Evolutionary conservation across 2,113 vertebrate species (phyloP).

Genomic region (Phrynosoma blainvillii): DNA sequence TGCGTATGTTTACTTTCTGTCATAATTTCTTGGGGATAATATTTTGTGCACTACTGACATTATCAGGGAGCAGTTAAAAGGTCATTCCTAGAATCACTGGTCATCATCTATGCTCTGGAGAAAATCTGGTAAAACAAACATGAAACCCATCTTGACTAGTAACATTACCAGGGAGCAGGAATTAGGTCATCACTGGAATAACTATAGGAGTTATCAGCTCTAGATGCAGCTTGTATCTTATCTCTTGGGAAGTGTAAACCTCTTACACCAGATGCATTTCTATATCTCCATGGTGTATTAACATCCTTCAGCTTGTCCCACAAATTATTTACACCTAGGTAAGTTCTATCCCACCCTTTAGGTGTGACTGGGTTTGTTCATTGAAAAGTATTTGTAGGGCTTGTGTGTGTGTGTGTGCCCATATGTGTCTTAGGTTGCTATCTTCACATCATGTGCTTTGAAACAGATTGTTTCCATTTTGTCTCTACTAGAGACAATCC

Average conservation of each 20-base stretch:
- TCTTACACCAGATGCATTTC: neutral
- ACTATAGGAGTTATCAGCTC: neutral
- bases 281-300: no score
- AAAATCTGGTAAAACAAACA: constrained; percentile 6
- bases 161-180: neutral
- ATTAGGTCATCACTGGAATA: neutral
- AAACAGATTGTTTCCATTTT: neutral
- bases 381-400: no score
- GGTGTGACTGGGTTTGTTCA: no score
- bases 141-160: neutral
- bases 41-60: neutral
- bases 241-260: neutral
- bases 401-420: no score
- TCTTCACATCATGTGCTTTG: neutral
- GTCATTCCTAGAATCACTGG: neutral
- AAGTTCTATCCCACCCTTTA: no score
- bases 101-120: neutral
- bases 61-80: neutral
- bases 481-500: neutral
- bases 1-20: no score
- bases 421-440: no score
- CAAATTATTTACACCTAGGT: no score
- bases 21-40: neutral
- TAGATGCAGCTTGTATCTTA: neutral
- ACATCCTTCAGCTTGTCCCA: neutral